Evolutionary conservation across 2,113 vertebrate genomes (phyloP).

Genomic region (Atlantisia rogersi): DNA sequence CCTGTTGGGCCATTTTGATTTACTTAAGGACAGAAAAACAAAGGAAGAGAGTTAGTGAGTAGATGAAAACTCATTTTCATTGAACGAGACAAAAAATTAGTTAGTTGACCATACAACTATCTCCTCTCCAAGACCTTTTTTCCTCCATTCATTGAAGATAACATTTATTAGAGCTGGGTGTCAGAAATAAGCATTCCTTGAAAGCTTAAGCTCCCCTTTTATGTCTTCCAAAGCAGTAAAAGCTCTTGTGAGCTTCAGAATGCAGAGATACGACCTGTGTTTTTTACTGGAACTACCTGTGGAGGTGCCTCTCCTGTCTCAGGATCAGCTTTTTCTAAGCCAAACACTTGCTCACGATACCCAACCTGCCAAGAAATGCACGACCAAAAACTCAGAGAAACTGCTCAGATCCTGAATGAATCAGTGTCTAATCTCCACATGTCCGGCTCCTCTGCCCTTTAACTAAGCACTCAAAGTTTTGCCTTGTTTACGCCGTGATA

Average conservation of each 20-base stretch:
- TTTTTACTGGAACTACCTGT: not conserved
- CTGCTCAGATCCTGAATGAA: not conserved
- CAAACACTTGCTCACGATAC: not conserved
- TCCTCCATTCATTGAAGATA: not conserved
- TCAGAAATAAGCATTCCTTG: not conserved
- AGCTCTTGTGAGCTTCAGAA: not conserved
- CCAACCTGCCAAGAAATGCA: not conserved
- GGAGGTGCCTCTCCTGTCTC: not conserved
- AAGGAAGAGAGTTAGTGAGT: slow-evolving; percentile 61
- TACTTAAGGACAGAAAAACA: slow-evolving; percentile 67
- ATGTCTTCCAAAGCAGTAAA: not conserved
- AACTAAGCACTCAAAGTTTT: not conserved
- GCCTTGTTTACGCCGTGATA: not conserved
- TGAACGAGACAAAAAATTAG: slow-evolving; percentile 14
- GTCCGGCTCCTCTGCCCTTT: not conserved
- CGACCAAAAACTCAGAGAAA: not conserved
- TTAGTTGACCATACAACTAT: slow-evolving; percentile 33
- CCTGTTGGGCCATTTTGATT: slow-evolving; percentile 59
- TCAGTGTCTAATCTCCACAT: not conserved
- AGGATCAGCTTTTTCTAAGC: not conserved
- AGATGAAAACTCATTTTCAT: slow-evolving; percentile 36
- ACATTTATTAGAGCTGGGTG: not conserved
- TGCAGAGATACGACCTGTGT: fast-evolving
- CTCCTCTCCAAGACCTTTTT: not conserved
- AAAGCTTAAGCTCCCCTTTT: not conserved